Evolutionary conservation across 92 coral and sea anemone genomes (phyloP).

Genomic region (Desmophyllum pertusum): DNA sequence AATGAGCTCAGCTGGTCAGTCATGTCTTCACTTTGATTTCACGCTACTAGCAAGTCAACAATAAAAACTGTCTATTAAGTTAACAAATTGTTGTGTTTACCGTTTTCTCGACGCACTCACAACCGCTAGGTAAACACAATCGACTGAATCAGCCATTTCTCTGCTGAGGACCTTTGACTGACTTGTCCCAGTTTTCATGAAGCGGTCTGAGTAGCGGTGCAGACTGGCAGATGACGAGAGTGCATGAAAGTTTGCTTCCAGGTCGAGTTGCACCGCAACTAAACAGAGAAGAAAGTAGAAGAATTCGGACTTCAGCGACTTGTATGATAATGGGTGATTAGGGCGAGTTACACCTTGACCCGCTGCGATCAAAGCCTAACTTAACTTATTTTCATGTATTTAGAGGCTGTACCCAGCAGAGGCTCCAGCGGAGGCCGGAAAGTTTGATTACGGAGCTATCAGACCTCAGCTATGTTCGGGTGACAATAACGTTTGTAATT

Average conservation of each 20-base stretch:
- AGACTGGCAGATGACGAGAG: neutral
- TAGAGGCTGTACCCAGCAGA: no score
- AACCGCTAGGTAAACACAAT: neutral
- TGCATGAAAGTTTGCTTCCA: neutral
- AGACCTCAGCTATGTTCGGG: no score
- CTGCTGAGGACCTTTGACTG: neutral
- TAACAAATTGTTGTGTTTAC: neutral
- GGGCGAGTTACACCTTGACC: no score
- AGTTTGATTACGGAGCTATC: no score
- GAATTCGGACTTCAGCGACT: neutral
- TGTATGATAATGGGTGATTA: neutral
- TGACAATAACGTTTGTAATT: no score
- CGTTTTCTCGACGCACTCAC: neutral
- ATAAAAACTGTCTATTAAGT: no score
- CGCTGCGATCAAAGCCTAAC: no score
- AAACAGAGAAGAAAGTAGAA: neutral
- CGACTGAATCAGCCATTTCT: neutral
- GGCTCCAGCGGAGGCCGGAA: neutral
- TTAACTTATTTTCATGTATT: no score
- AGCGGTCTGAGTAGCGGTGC: neutral
- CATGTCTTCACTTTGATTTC: no score
- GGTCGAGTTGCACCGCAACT: neutral
- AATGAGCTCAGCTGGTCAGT: no score
- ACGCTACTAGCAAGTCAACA: no score
- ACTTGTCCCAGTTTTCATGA: neutral